Percentiles rank a stretch among this genome's conserved stretches.
Evolutionary conservation across 2,797 vertebrate genomes (phyloP).

Genomic region (Takifugu rubripes): DNA sequence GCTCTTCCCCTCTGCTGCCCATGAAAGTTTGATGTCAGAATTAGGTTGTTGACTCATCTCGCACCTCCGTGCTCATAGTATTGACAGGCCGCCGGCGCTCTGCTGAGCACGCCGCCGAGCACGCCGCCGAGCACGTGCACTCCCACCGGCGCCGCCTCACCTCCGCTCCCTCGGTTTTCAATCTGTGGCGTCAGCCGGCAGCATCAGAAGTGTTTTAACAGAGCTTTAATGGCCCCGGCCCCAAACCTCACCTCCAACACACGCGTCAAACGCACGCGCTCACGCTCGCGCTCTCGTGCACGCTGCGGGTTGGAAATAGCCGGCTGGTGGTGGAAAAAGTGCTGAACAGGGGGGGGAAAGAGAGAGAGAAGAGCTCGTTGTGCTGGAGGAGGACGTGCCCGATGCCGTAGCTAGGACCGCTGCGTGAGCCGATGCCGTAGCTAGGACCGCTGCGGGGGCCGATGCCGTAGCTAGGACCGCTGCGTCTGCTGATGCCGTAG

Average conservation of each 20-base stretch:
- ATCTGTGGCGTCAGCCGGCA: constrained; percentile 85
- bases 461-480: too few species aligned
- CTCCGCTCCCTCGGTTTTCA: constrained; percentile 76
- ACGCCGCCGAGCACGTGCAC: constrained; percentile 73
- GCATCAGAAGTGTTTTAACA: constrained; percentile 99
- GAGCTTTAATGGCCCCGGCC: constrained; percentile 93
- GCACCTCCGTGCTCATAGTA: constrained; percentile 93
- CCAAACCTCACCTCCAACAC: constrained; percentile 60
- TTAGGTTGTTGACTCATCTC: constrained; percentile 98
- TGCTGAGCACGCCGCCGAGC: constrained; percentile 80
- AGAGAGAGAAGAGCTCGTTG: constrained; percentile 41
- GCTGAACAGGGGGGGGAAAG: constrained; percentile 42
- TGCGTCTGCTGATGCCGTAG: too few species aligned
- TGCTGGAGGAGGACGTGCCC: constrained; percentile 82
- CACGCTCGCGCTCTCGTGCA: constrained; percentile 1
- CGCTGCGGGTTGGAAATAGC: constrained; percentile 85
- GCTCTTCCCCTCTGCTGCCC: constrained; percentile 64
- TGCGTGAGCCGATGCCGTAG: too few species aligned
- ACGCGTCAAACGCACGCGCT: constrained; percentile 3
- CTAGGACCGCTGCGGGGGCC: too few species aligned
- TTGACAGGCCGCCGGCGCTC: constrained; percentile 89
- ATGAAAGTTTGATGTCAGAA: constrained; percentile 98
- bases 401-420: too few species aligned
- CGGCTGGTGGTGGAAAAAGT: constrained; percentile 73
- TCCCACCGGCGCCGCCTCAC: constrained; percentile 56